Conservation (phyloP, 35 echinoderm and acorn worm genomes). For the Holothuria glaberrima region DNA sequence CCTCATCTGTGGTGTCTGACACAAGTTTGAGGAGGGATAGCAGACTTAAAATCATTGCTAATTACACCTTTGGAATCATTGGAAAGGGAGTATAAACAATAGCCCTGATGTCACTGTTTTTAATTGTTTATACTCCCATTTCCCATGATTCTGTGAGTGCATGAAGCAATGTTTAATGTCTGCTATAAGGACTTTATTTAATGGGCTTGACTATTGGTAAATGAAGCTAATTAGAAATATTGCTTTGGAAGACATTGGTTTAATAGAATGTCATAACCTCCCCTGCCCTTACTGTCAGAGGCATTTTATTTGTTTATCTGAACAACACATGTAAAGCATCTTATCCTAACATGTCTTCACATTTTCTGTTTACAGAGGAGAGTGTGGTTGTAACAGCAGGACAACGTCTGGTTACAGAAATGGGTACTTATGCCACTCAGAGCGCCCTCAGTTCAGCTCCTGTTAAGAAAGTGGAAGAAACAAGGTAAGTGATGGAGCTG, state of each 20-base stretch:
- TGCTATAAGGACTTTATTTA: too few species aligned
- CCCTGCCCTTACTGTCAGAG: not conserved
- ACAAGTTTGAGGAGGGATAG: too few species aligned
- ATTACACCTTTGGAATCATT: too few species aligned
- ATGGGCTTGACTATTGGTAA: too few species aligned
- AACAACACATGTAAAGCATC: not conserved
- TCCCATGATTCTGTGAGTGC: too few species aligned
- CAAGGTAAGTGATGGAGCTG: slow-evolving; percentile 49
- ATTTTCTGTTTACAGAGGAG: slow-evolving; percentile 75
- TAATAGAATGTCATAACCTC: not conserved
- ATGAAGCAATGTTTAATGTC: too few species aligned
- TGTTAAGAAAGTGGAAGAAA: slow-evolving; percentile 73
- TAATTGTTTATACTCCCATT: too few species aligned
- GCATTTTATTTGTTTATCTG: not conserved
- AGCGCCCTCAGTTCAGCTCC: slow-evolving; percentile 84
- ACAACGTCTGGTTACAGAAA: slow-evolving; percentile 95
- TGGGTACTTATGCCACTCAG: slow-evolving; percentile 98
- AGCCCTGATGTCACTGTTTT: too few species aligned
- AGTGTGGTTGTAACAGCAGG: slow-evolving; percentile 67
- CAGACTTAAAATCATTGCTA: too few species aligned
- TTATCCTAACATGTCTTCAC: not conserved
- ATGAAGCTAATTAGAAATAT: too few species aligned
- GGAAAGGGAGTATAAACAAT: too few species aligned
- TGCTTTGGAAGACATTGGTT: not conserved
- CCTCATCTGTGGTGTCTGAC: too few species aligned